Base-by-base conservation (phyloP, 2,797 vertebrate species). In the Coendou prehensilis region DNA sequence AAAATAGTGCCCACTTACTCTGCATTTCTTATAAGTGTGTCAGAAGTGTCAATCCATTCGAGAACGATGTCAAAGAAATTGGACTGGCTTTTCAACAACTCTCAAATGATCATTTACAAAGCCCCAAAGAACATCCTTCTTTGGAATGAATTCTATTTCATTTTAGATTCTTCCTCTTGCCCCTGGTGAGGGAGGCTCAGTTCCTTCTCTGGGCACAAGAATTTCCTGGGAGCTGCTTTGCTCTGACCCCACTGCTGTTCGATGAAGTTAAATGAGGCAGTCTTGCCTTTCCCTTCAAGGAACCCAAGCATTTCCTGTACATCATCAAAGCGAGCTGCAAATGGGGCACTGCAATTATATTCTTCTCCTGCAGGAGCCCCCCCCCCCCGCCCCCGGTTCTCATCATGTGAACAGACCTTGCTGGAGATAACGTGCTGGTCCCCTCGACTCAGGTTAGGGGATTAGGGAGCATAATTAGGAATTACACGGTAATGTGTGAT, bases 231-330 rank as follows among this genome's bases (percentile, higher is more conserved):
- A 67, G 63, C 61, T 26, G 4, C 95, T 92, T 71, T 78, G 20
- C 94, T 96, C 83, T 94, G 84, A 71, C 63, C 45, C 69, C n/a
- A 76, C 33, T 89, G 69, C 28, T 80, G 54, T 92, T 86, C 92
- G 90, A 45, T 85, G 93, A 75, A 87, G 52, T 95, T 97, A 96
- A 97, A 93, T 90, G 75, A 69, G 86, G 91, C 75, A 93, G 71
- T 92, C 85, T 95, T 94, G 20, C n/a, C 41, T 95, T 97, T 91
- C 95, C 59, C 59, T 76, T 30, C 54, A 87, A 96, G 71, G 7
- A 73, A 23, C 92, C 57, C 64, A 89, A 45, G 76, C 88, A 15
- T 95, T 96, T 96, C 93, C 67, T 41, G 91, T 91, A 92, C 1
- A 0, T 75, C n/a, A 79, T 63, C 78, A 96, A 57, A 97, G 78